Evolutionary conservation across 2,113 vertebrate species (phyloP).

Genomic region (Syngnathus typhle): DNA sequence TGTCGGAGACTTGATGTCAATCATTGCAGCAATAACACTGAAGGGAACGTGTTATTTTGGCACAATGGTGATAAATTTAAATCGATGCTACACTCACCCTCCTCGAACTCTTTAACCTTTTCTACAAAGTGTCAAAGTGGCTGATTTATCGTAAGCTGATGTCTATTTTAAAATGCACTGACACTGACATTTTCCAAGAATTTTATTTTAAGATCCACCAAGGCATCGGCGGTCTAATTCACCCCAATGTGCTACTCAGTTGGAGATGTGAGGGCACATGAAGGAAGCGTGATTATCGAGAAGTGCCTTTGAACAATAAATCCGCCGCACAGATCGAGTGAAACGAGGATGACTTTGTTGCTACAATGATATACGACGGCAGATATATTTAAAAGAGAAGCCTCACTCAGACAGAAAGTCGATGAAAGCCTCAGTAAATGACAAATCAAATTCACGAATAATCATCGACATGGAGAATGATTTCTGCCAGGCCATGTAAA

Average conservation of each 20-base stretch:
- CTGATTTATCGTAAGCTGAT: conserved; percentile 35
- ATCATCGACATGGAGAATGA: neutral
- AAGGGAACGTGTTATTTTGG: neutral
- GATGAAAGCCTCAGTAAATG: conserved; percentile 11
- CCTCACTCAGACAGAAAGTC: conserved; percentile 20
- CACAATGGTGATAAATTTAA: neutral
- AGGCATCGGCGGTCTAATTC: conserved; percentile 36
- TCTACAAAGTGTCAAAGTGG: conserved; percentile 20
- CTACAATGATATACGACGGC: conserved; percentile 13
- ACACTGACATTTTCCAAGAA: conserved; percentile 56
- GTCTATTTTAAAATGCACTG: conserved; percentile 52
- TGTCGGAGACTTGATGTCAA: neutral
- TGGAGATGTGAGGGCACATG: conserved; percentile 38
- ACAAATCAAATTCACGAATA: neutral
- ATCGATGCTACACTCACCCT: neutral
- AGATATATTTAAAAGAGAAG: conserved; percentile 7
- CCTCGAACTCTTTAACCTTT: conserved; percentile 7
- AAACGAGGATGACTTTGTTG: conserved; percentile 2
- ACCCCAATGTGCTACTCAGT: conserved; percentile 45
- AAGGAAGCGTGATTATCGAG: conserved; percentile 29
- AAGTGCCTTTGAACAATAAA: conserved; percentile 12
- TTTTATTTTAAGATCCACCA: conserved; percentile 39
- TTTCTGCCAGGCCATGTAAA: neutral
- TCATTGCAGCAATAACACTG: neutral
- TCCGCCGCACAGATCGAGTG: neutral